phyloP scores from a whole-genome alignment of 2,113 vertebrate genomes.

The Glaucomys volans region DNA sequence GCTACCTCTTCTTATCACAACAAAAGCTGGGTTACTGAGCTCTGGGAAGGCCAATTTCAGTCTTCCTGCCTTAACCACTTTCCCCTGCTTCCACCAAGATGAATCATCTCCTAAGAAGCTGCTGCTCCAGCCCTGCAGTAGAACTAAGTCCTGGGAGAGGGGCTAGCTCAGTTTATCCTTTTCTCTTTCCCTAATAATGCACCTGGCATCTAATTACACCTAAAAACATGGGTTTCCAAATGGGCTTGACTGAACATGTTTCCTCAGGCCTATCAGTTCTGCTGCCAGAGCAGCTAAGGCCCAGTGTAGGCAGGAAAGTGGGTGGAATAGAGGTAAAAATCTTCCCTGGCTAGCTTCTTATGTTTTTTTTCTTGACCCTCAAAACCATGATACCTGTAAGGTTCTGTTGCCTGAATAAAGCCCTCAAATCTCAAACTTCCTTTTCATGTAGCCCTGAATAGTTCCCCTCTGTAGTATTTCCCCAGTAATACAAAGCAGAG shows the following conservation, averaged over 20 bases:
- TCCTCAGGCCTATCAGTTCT: neutral
- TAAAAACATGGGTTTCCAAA: neutral
- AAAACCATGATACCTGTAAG: neutral
- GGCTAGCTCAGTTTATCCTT: neutral
- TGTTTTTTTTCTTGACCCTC: neutral
- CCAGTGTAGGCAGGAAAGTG: neutral
- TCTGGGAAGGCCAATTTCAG: neutral
- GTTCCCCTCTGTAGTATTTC: neutral
- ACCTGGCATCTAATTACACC: neutral
- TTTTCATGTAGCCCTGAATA: neutral
- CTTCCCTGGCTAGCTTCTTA: neutral
- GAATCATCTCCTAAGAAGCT: conserved; percentile 4
- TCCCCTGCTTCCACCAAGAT: neutral
- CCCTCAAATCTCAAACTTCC: neutral
- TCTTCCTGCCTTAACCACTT: neutral
- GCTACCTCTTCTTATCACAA: neutral
- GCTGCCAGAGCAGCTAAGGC: neutral
- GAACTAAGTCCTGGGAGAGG: neutral
- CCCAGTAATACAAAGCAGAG: neutral
- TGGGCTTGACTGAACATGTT: neutral
- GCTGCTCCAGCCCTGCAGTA: neutral
- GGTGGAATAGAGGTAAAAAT: neutral
- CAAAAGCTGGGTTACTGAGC: neutral
- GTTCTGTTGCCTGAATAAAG: conserved; percentile 18
- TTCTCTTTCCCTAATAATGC: neutral